phyloP scores from a whole-genome alignment of 2,888 invertebrate species.

The Mythimna impura region DNA sequence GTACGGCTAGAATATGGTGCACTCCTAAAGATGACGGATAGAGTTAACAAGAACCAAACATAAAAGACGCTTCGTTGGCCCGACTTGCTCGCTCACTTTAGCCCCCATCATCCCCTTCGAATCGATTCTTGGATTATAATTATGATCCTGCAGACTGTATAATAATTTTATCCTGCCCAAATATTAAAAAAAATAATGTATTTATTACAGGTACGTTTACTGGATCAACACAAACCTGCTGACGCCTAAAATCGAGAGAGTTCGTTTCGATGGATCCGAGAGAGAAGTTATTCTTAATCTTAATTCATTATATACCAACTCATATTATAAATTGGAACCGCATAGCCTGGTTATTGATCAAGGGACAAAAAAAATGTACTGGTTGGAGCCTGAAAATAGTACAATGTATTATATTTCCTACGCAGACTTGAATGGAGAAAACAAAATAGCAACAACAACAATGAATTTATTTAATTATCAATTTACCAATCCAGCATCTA shows the following conservation, averaged over 20 bases:
- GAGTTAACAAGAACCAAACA: too few species aligned
- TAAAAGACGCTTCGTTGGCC: too few species aligned
- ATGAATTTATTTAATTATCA: rapidly evolving
- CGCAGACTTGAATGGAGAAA: not conserved
- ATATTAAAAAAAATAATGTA: not conserved
- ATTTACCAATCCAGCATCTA: not conserved
- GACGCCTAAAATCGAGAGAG: not conserved
- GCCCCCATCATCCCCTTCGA: too few species aligned
- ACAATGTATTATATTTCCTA: rapidly evolving
- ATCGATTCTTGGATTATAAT: too few species aligned
- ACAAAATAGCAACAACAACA: not conserved
- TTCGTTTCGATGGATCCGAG: not conserved
- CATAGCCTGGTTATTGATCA: not conserved
- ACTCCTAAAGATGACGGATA: too few species aligned
- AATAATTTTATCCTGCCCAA: too few species aligned
- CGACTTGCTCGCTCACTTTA: too few species aligned
- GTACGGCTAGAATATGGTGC: too few species aligned
- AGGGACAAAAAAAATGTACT: not conserved
- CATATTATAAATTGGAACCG: not conserved
- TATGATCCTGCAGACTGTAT: too few species aligned
- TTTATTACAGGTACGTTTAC: not conserved
- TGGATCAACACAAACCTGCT: not conserved
- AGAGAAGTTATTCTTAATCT: not conserved
- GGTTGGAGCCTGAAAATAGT: not conserved
- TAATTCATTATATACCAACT: not conserved